phyloP scores from a whole-genome alignment of 1,140 invertebrate genomes.

The Lanistes nyassanus region DNA sequence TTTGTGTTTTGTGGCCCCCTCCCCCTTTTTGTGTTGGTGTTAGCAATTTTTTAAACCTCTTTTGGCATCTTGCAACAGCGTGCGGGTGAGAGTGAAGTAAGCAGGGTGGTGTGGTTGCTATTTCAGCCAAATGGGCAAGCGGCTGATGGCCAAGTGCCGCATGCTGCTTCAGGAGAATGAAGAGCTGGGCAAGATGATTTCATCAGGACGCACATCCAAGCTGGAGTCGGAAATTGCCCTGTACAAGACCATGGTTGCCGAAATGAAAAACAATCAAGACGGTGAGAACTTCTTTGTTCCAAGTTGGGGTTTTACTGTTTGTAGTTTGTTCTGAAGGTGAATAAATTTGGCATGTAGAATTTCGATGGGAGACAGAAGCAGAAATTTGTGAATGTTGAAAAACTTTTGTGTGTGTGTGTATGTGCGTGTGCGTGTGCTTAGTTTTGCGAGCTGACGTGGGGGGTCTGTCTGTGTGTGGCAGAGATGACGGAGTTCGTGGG shows the following conservation, averaged over 20 bases:
- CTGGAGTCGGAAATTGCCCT: slow-evolving; percentile 94
- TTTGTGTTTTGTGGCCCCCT: background rate
- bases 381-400: no score
- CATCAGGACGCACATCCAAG: slow-evolving; percentile 93
- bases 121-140: slow-evolving; percentile 86
- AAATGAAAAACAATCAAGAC: slow-evolving; percentile 96
- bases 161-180: slow-evolving; percentile 98
- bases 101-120: slow-evolving; percentile 22
- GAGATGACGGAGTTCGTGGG: slow-evolving; percentile 95
- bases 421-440: slow-evolving; percentile 42
- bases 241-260: slow-evolving; percentile 94
- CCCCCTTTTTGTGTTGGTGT: background rate
- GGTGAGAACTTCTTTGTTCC: slow-evolving; percentile 71
- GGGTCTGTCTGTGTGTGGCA: slow-evolving; percentile 67
- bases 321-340: background rate
- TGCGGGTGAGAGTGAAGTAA: background rate
- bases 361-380: background rate
- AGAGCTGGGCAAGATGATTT: slow-evolving; percentile 94
- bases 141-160: slow-evolving; percentile 96
- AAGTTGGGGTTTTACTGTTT: background rate
- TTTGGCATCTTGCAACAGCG: no score
- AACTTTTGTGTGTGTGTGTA: slow-evolving; percentile 8
- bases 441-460: slow-evolving; percentile 80
- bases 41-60: background rate
- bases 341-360: background rate